Conservation (phyloP, 2,797 vertebrate species). For the Siniperca scherzeri region DNA sequence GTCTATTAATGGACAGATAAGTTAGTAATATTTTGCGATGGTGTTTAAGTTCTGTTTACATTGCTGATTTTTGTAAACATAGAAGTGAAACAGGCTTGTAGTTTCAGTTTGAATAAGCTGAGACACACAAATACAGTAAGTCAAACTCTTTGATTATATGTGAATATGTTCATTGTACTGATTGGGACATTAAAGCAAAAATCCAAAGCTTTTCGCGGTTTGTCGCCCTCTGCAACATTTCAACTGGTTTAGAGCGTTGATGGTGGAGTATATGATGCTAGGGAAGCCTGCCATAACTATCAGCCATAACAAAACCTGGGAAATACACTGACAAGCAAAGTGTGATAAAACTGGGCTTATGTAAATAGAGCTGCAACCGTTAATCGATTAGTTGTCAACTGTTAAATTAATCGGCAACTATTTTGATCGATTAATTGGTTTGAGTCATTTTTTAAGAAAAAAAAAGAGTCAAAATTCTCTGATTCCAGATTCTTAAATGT, state of each 20-base stretch:
- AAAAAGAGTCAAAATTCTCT: no score
- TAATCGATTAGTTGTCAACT: no score
- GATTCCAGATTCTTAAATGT: no score
- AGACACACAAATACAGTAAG: background rate
- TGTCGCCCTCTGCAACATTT: background rate
- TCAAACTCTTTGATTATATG: background rate
- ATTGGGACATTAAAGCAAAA: background rate
- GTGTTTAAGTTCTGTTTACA: background rate
- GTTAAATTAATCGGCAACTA: no score
- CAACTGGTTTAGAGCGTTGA: background rate
- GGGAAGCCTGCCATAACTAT: background rate
- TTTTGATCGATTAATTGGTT: no score
- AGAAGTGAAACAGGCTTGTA: background rate
- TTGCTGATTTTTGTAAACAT: background rate
- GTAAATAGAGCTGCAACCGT: no score
- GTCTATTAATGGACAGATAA: background rate
- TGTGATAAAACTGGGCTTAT: background rate
- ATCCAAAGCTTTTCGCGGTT: background rate
- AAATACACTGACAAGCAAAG: background rate
- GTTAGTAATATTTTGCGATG: background rate
- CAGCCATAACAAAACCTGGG: background rate
- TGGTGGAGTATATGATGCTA: background rate
- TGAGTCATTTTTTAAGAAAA: no score
- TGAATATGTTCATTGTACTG: background rate
- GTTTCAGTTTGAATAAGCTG: slow-evolving; percentile 9